These are phyloP conservation scores for Tiliacea aurago DNA, from an alignment of 2,888 invertebrate species.

Conservation along the genomic window DNA sequence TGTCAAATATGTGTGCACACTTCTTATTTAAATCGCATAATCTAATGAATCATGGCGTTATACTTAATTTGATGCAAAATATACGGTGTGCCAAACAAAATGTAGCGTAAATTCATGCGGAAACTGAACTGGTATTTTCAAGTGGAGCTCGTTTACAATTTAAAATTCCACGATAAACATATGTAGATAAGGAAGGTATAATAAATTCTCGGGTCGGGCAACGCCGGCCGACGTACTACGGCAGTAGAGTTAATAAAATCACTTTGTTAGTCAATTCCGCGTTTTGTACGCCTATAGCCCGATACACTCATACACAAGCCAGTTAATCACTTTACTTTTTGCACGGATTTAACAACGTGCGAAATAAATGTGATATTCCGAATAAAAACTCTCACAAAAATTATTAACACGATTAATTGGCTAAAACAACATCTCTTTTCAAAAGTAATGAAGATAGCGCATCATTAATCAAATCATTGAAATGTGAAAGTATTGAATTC, in stretches of 20 bases:
- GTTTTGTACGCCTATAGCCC: constrained; percentile 58
- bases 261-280: constrained; percentile 79
- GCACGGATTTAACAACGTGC: constrained; percentile 46
- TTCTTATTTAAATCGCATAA: constrained; percentile 53
- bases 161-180: constrained; percentile 87
- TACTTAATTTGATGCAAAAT: constrained; percentile 61
- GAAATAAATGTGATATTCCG: constrained; percentile 43
- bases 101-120: constrained; percentile 73
- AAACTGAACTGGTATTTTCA: constrained; percentile 78
- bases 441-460: constrained; percentile 35
- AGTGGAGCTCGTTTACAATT: constrained; percentile 86
- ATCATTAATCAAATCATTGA: constrained; percentile 57
- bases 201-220: constrained; percentile 81
- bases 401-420: constrained; percentile 41
- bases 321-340: constrained; percentile 53
- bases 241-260: constrained; percentile 80
- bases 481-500: constrained; percentile 48
- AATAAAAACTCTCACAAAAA: constrained; percentile 47
- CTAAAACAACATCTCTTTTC: constrained; percentile 43
- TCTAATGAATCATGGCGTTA: constrained; percentile 47
- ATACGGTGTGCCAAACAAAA: constrained; percentile 68
- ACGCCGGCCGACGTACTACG: constrained; percentile 70
- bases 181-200: constrained; percentile 84
- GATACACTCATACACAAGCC: constrained; percentile 29
- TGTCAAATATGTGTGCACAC: constrained; percentile 13